Evolutionary conservation across 2,113 vertebrate genomes (phyloP).

Genomic region (Microcebus ravelobensis): DNA sequence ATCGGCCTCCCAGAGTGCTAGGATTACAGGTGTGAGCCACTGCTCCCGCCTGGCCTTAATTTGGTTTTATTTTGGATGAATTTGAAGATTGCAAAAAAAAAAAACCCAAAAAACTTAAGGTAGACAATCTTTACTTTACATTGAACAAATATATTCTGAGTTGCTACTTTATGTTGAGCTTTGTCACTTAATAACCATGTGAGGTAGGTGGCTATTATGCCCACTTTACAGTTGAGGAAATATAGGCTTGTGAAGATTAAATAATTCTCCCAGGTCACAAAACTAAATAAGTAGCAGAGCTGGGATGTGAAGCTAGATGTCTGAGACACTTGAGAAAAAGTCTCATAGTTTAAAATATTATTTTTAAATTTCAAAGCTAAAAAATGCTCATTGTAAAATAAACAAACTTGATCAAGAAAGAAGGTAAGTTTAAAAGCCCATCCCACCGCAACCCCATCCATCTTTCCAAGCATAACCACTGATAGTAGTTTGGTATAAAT

Average conservation of each 20-base stretch:
- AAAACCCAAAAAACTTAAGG: not conserved
- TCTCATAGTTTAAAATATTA: not conserved
- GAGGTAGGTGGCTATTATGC: not conserved
- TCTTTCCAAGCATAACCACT: not conserved
- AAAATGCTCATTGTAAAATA: not conserved
- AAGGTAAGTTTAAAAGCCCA: not conserved
- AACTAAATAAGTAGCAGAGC: not conserved
- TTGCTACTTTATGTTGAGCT: not conserved
- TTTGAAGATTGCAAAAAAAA: not conserved
- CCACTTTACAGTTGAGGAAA: slow-evolving; percentile 30
- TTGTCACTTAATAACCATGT: not conserved
- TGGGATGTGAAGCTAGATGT: not conserved
- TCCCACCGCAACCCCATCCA: too few species aligned
- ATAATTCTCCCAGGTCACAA: not conserved
- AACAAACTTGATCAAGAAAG: not conserved
- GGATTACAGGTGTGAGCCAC: not conserved
- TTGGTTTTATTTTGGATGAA: slow-evolving; percentile 1
- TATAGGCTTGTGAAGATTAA: not conserved
- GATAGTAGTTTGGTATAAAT: not conserved
- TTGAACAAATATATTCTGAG: not conserved
- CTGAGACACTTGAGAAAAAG: not conserved
- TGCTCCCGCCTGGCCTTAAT: not conserved
- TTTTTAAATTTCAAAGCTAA: slow-evolving; percentile 45
- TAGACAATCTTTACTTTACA: slow-evolving; percentile 2
- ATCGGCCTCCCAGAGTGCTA: too few species aligned